Percentiles rank a stretch among this genome's conserved stretches.
phyloP scores from a whole-genome alignment of 1,140 invertebrate genomes.

The Platorchestia sp. region DNA sequence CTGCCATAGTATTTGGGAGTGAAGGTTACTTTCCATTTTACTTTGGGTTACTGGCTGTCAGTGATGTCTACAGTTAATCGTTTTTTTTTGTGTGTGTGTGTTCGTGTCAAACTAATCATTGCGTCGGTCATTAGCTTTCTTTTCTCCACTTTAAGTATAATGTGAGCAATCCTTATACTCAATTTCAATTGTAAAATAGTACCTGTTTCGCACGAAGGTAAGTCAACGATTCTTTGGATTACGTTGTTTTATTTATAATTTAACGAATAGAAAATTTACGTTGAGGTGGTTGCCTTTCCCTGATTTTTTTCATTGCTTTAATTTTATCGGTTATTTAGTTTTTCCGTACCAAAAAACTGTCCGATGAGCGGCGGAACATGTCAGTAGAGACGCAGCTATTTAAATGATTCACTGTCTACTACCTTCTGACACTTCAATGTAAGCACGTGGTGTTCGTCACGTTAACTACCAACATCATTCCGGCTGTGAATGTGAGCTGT shows the following conservation, averaged over 20 bases:
- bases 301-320: too few species aligned
- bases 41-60: neutral
- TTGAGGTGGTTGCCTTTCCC: too few species aligned
- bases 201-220: neutral
- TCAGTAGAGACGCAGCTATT: too few species aligned
- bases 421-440: too few species aligned
- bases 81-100: neutral
- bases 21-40: neutral
- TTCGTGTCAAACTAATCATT: neutral
- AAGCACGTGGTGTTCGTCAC: too few species aligned
- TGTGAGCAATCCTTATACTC: neutral
- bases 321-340: too few species aligned
- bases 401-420: too few species aligned
- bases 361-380: too few species aligned
- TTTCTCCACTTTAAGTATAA: neutral
- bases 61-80: neutral
- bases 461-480: too few species aligned
- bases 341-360: too few species aligned
- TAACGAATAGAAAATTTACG: too few species aligned
- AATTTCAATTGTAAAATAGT: neutral
- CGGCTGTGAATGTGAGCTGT: too few species aligned
- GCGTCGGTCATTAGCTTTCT: neutral
- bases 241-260: neutral
- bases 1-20: neutral
- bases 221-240: neutral